Evolutionary conservation across 2,888 invertebrate species (phyloP).

Genomic region (Thymelicus sylvestris): DNA sequence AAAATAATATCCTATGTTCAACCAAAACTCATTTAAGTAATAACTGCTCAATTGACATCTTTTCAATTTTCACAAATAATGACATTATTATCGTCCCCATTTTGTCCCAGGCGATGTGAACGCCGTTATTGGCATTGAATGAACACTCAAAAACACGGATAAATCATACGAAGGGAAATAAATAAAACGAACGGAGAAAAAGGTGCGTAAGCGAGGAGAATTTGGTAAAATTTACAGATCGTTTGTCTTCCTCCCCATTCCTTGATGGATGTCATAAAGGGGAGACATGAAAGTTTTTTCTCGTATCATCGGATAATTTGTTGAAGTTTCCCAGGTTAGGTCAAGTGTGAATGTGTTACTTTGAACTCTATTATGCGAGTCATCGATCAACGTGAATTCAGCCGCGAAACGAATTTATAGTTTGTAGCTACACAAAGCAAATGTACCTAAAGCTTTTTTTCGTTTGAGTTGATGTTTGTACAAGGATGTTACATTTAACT

Average conservation of each 20-base stretch:
- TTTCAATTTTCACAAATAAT: conserved; percentile 34
- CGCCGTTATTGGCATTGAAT: conserved; percentile 36
- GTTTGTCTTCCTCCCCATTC: conserved; percentile 47
- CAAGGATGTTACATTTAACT: too few species aligned
- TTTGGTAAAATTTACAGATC: conserved; percentile 47
- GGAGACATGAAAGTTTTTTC: conserved; percentile 43
- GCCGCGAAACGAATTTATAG: conserved; percentile 11
- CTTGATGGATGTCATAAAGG: conserved; percentile 46
- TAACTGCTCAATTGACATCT: conserved; percentile 25
- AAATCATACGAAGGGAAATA: conserved; percentile 36
- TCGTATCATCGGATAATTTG: conserved; percentile 43
- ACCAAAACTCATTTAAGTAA: conserved; percentile 13
- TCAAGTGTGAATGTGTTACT: conserved; percentile 33
- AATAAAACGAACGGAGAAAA: conserved; percentile 31
- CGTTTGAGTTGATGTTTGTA: too few species aligned
- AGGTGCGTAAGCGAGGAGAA: conserved; percentile 34
- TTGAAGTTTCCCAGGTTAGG: conserved; percentile 33
- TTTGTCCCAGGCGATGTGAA: conserved; percentile 29
- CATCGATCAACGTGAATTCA: conserved; percentile 21
- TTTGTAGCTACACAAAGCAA: background rate
- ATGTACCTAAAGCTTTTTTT: background rate
- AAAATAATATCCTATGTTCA: background rate
- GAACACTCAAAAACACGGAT: conserved; percentile 36
- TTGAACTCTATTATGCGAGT: conserved; percentile 26
- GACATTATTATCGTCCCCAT: conserved; percentile 34